Conservation (phyloP, 2,113 vertebrate genomes). For the Chaetorhynchus papuensis region DNA sequence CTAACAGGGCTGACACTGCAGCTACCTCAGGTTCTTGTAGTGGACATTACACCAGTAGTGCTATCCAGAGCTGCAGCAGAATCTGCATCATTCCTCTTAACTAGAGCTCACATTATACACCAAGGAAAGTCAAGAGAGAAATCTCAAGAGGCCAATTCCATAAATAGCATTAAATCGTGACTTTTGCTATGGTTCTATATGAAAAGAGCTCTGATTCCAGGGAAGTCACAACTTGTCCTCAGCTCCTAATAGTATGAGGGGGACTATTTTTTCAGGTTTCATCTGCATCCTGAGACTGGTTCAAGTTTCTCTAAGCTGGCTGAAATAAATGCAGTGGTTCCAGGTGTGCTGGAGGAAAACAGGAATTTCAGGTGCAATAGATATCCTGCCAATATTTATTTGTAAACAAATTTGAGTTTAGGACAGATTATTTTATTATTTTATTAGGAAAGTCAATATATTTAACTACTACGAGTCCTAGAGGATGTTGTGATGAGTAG, state of each 20-base stretch:
- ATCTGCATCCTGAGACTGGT: neutral
- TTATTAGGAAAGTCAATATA: neutral
- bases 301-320: neutral
- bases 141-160: neutral
- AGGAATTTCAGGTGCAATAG: neutral
- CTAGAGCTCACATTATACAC: neutral
- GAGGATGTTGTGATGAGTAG: neutral
- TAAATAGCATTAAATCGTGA: neutral
- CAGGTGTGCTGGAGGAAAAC: neutral
- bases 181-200: neutral
- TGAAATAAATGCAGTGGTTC: neutral
- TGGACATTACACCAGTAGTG: neutral
- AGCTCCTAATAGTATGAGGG: neutral
- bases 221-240: neutral
- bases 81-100: neutral
- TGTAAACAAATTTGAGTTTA: neutral
- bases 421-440: neutral
- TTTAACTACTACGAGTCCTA: neutral
- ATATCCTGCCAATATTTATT: neutral
- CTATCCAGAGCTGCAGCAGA: neutral
- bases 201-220: neutral
- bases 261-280: neutral
- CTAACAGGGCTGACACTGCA: neutral
- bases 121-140: neutral
- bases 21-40: neutral